These are phyloP conservation scores for Gymnarchus niloticus DNA, from an alignment of 2,113 vertebrate species.

Conservation along the genomic window DNA sequence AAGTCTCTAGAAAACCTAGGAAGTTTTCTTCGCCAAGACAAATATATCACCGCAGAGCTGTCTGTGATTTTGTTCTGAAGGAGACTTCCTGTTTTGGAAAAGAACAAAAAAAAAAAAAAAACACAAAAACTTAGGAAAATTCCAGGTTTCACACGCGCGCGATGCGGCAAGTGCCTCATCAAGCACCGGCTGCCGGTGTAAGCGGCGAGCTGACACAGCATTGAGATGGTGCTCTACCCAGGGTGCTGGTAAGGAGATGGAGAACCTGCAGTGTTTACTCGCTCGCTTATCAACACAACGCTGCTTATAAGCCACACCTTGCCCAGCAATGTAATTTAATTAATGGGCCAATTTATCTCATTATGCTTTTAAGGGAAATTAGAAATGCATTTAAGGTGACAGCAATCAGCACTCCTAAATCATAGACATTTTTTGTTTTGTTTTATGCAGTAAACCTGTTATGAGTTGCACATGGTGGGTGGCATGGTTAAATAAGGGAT, in stretches of 20 bases:
- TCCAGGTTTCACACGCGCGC: background rate
- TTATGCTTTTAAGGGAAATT: conserved; percentile 25
- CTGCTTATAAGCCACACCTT: conserved; percentile 34
- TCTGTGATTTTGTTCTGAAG: conserved; percentile 22
- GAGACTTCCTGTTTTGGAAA: conserved; percentile 33
- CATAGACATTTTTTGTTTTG: too few species aligned
- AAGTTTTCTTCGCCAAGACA: conserved; percentile 41
- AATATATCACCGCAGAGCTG: conserved; percentile 32
- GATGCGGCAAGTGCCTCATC: background rate
- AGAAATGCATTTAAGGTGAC: background rate
- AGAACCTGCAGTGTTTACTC: conserved; percentile 31
- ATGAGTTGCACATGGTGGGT: background rate
- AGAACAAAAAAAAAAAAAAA: background rate
- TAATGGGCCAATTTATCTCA: conserved; percentile 32
- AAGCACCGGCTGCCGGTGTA: background rate
- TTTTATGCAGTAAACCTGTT: background rate
- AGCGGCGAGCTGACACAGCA: background rate
- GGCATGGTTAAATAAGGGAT: background rate
- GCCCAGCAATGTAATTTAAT: conserved; percentile 37
- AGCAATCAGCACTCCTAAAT: background rate
- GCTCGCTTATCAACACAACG: conserved; percentile 32
- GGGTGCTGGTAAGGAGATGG: background rate
- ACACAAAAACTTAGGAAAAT: conserved; percentile 16
- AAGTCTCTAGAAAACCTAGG: conserved; percentile 31
- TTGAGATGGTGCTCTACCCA: background rate